phyloP scores from a whole-genome alignment of 1,140 invertebrate genomes.

The Melipona quadrifasciata region DNA sequence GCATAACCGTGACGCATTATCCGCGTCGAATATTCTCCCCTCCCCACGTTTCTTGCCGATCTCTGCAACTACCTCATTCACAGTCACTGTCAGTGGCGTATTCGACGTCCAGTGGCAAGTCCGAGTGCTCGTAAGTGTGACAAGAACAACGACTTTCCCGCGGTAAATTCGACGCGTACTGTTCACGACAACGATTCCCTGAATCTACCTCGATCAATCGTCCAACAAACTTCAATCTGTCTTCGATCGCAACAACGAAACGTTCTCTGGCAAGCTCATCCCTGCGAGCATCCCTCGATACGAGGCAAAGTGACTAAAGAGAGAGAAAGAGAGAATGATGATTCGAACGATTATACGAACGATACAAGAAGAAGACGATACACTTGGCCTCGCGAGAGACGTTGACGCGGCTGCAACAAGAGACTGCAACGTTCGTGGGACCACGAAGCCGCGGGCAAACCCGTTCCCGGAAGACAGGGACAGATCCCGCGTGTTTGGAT shows the following conservation, averaged over 20 bases:
- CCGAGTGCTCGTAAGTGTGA: background rate
- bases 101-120: background rate
- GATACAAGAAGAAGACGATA: background rate
- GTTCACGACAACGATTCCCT: background rate
- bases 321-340: no score
- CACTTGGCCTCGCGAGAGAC: background rate
- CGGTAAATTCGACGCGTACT: background rate
- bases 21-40: background rate
- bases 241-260: background rate
- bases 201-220: background rate
- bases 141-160: background rate
- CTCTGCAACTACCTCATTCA: no score
- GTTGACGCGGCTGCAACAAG: conserved; percentile 7
- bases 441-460: conserved; percentile 15
- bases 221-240: background rate
- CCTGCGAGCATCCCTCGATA: background rate
- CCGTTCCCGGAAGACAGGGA: conserved; percentile 34
- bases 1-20: conserved; percentile 36
- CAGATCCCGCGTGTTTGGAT: conserved; percentile 74
- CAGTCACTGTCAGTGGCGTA: background rate
- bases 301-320: background rate
- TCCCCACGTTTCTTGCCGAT: no score
- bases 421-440: conserved; percentile 18
- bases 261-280: background rate
- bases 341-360: background rate